These are phyloP conservation scores for Oscheius sp. DNA, from an alignment of 1,140 invertebrate genomes.

Conservation along the genomic window DNA sequence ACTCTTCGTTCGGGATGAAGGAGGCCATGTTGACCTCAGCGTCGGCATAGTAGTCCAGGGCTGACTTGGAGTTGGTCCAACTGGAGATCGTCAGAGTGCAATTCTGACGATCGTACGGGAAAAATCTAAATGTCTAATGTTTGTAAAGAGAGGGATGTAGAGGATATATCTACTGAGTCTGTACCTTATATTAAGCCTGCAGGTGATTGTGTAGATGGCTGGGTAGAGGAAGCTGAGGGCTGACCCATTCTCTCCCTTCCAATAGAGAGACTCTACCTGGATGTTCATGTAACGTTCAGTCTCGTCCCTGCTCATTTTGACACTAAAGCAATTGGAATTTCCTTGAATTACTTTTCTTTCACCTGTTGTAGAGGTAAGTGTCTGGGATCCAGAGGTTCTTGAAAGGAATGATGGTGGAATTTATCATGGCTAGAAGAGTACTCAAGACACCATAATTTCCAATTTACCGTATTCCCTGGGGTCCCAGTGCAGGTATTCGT, in stretches of 20 bases:
- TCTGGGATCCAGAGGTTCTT: slow-evolving; percentile 55
- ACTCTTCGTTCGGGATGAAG: slow-evolving; percentile 59
- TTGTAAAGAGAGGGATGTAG: slow-evolving; percentile 2
- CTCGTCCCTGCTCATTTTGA: slow-evolving; percentile 58
- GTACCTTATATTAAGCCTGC: slow-evolving; percentile 56
- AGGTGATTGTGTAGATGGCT: slow-evolving; percentile 49
- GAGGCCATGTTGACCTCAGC: slow-evolving; percentile 52
- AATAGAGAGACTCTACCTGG: slow-evolving; percentile 46
- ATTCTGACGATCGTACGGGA: slow-evolving; percentile 60
- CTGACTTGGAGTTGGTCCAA: slow-evolving; percentile 58
- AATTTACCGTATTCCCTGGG: slow-evolving; percentile 40
- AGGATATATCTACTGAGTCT: slow-evolving; percentile 8
- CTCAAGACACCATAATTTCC: slow-evolving; percentile 6
- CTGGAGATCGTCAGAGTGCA: slow-evolving; percentile 58
- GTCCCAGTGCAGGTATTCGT: slow-evolving; percentile 56
- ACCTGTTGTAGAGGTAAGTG: slow-evolving; percentile 57
- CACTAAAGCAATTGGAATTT: slow-evolving; percentile 36
- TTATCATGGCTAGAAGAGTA: slow-evolving; percentile 53
- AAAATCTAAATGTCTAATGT: slow-evolving; percentile 42
- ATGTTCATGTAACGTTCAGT: slow-evolving; percentile 61
- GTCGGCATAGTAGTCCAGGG: slow-evolving; percentile 58
- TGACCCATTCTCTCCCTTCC: slow-evolving; percentile 52
- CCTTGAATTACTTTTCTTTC: not conserved
- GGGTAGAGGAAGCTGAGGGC: slow-evolving; percentile 57
- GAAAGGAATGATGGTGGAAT: slow-evolving; percentile 56